Conservation (phyloP, 2,888 invertebrate species). For the Dugesia japonica region DNA sequence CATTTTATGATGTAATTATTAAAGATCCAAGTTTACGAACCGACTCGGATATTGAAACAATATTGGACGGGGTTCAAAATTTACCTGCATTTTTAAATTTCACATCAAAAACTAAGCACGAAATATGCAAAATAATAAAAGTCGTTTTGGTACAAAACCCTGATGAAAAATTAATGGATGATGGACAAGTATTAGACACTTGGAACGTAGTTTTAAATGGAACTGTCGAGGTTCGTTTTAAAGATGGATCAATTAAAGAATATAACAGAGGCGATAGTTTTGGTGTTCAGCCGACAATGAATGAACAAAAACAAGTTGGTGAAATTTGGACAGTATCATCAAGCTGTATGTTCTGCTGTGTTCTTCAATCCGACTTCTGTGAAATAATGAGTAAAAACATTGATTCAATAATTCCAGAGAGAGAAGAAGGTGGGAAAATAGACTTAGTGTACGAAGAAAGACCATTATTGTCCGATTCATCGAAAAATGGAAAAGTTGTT, state of each 20-base stretch:
- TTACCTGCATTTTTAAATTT: slow-evolving; percentile 79
- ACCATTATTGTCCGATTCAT: not conserved
- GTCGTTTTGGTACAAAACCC: slow-evolving; percentile 95
- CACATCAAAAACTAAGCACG: slow-evolving; percentile 78
- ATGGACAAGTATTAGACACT: slow-evolving; percentile 95
- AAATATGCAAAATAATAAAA: slow-evolving; percentile 74
- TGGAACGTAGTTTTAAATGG: slow-evolving; percentile 98
- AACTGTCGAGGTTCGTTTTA: slow-evolving; percentile 71
- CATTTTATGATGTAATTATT: slow-evolving; percentile 85
- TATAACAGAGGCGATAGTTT: slow-evolving; percentile 84
- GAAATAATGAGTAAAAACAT: slow-evolving; percentile 51
- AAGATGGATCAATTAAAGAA: slow-evolving; percentile 62
- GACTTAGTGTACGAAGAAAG: slow-evolving; percentile 20
- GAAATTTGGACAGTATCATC: slow-evolving; percentile 87
- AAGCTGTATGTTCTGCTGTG: slow-evolving; percentile 96
- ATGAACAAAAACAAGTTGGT: slow-evolving; percentile 75
- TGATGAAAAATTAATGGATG: slow-evolving; percentile 86
- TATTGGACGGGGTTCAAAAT: slow-evolving; percentile 90
- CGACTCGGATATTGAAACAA: slow-evolving; percentile 81
- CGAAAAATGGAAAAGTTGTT: not conserved
- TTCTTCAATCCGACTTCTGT: slow-evolving; percentile 90
- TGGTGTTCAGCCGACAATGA: slow-evolving; percentile 90
- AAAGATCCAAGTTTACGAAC: slow-evolving; percentile 85
- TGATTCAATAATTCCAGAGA: not conserved
- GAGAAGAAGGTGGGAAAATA: slow-evolving; percentile 10